Evolutionary conservation across 2,888 invertebrate genomes (phyloP).

Genomic region (Spatulosminthurus flaviceps): DNA sequence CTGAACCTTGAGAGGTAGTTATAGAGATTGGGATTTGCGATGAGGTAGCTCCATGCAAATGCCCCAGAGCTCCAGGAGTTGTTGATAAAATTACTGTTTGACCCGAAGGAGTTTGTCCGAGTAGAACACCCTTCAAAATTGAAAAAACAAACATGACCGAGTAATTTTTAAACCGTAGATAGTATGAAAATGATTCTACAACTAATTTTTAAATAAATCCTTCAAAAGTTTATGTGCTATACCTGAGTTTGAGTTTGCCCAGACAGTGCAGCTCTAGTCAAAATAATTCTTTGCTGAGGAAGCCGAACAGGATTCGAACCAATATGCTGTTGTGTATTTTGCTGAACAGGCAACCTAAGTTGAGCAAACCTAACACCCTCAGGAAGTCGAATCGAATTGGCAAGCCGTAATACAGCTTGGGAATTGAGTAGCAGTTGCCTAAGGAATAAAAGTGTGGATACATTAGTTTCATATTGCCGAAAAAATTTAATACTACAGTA

Average conservation of each 20-base stretch:
- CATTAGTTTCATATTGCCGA: no score
- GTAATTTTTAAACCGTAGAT: neutral
- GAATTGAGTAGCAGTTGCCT: conserved; percentile 52
- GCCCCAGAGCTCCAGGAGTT: conserved; percentile 48
- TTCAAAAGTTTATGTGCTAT: conserved; percentile 35
- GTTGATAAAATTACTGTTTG: conserved; percentile 63
- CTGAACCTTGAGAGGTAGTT: conserved; percentile 36
- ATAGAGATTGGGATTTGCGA: conserved; percentile 42
- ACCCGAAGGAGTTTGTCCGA: conserved; percentile 60
- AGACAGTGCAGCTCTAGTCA: conserved; percentile 55
- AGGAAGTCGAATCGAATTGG: conserved; percentile 50
- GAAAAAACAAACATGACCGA: conserved; percentile 8
- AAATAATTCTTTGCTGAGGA: conserved; percentile 60
- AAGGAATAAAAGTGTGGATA: no score
- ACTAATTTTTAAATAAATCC: no score
- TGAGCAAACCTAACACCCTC: conserved; percentile 58
- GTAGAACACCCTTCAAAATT: conserved; percentile 60
- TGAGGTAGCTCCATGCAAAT: conserved; percentile 6
- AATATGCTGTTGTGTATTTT: conserved; percentile 30
- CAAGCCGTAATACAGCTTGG: conserved; percentile 53
- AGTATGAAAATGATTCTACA: no score
- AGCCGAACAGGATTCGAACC: conserved; percentile 51
- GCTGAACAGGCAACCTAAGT: conserved; percentile 53
- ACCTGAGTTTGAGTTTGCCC: conserved; percentile 54
- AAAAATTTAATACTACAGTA: no score